phyloP scores from a whole-genome alignment of 2,888 invertebrate genomes.

The Andricus quercusramuli region DNA sequence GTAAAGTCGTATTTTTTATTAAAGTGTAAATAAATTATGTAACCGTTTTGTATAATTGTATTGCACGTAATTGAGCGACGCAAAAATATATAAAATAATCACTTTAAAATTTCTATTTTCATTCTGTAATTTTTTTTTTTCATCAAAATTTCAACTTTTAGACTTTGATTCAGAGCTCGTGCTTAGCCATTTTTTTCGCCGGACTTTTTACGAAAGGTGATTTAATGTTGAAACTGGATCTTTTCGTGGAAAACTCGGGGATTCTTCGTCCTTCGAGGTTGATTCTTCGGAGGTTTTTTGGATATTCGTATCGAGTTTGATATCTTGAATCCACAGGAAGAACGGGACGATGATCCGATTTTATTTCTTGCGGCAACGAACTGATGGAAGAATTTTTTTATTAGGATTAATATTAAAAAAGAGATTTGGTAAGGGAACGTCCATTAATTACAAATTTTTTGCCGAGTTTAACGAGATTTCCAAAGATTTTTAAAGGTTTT shows the following conservation, averaged over 20 bases:
- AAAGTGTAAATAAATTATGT: background rate
- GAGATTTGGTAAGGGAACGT: too few species aligned
- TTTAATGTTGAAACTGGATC: slow-evolving; percentile 22
- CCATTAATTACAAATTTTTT: too few species aligned
- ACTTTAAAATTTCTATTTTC: background rate
- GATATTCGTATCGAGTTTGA: slow-evolving; percentile 11
- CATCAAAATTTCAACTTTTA: background rate
- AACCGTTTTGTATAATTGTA: background rate
- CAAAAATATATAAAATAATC: background rate
- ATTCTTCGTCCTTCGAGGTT: background rate
- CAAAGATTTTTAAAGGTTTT: too few species aligned
- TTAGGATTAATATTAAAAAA: background rate
- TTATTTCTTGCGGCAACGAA: slow-evolving; percentile 9
- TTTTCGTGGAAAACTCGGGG: background rate
- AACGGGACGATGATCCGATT: slow-evolving; percentile 5
- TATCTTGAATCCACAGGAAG: background rate
- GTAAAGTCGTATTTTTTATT: background rate
- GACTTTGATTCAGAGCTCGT: slow-evolving; percentile 42
- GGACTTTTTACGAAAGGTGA: slow-evolving; percentile 45
- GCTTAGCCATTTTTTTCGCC: slow-evolving; percentile 59
- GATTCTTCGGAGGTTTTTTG: background rate
- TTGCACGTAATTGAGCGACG: background rate
- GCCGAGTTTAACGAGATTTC: too few species aligned
- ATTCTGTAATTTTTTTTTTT: slow-evolving; percentile 2
- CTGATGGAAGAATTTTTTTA: background rate